Conservation (phyloP, 30 jellyfish, hydroid and myxozoan species). For the Catostylus mosaicus region DNA sequence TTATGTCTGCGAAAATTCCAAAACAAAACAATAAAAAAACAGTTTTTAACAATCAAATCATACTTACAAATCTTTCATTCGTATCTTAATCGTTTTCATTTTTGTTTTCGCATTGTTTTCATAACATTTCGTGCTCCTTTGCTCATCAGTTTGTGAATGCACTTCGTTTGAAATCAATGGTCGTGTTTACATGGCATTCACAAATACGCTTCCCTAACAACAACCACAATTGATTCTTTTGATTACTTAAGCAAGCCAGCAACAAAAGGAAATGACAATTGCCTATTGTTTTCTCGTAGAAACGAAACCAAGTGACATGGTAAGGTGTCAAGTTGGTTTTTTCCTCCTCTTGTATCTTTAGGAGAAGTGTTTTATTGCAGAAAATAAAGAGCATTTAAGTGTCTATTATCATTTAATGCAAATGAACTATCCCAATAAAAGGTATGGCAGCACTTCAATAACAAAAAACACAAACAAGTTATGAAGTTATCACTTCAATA, state of each 20-base stretch:
- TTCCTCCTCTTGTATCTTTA: no score
- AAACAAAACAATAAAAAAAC: no score
- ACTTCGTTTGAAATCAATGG: neutral
- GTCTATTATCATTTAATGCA: neutral
- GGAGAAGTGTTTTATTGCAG: no score
- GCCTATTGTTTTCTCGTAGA: neutral
- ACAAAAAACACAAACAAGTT: no score
- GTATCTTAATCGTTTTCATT: neutral
- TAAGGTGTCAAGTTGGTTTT: no score
- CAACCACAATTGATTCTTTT: neutral
- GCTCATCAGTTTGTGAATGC: neutral
- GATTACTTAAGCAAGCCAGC: neutral
- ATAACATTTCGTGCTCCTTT: neutral
- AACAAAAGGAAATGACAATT: neutral
- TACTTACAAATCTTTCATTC: no score
- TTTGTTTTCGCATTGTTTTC: neutral
- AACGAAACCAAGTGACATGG: neutral
- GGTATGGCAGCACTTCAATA: no score
- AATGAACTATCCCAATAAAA: no score
- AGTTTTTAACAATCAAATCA: no score
- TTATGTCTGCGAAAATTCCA: no score
- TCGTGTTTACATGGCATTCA: neutral
- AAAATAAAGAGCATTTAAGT: neutral
- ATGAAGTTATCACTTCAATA: no score
- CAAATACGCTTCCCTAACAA: slow-evolving; percentile 8